phyloP scores from a whole-genome alignment of 2,113 vertebrate genomes.

The Hassar affinis region DNA sequence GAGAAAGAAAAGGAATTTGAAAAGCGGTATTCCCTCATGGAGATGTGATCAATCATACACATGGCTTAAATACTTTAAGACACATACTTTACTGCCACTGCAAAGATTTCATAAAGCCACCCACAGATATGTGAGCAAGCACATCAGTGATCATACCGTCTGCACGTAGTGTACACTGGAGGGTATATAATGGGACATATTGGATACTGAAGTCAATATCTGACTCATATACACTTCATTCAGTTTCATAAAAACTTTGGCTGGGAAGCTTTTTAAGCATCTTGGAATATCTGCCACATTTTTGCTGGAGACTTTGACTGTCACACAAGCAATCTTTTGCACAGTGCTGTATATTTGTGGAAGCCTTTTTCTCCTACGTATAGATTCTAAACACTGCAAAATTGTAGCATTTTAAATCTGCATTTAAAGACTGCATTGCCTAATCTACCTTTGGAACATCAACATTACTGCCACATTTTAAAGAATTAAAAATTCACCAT shows the following conservation, averaged over 20 bases:
- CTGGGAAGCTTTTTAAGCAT: background rate
- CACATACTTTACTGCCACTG: slow-evolving; percentile 28
- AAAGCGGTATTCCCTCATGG: slow-evolving; percentile 29
- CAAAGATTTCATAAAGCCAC: slow-evolving; percentile 25
- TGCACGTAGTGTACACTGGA: background rate
- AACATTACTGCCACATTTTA: background rate
- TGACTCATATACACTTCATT: background rate
- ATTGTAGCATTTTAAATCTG: background rate
- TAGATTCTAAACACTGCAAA: no score
- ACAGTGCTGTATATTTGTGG: background rate
- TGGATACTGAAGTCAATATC: background rate
- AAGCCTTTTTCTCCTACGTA: background rate
- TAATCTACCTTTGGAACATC: background rate
- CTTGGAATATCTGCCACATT: background rate
- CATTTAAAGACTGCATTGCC: background rate
- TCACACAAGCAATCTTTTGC: background rate
- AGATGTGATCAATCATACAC: slow-evolving; percentile 29
- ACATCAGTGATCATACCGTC: background rate
- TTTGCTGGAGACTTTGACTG: background rate
- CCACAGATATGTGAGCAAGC: background rate
- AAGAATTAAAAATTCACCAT: background rate
- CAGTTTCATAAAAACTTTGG: background rate
- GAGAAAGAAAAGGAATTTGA: slow-evolving; percentile 32
- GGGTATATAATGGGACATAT: no score
- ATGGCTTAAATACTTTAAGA: slow-evolving; percentile 36